These are phyloP conservation scores for Eunapius fragilis DNA, from an alignment of 37 sponge, comb jelly and placozoan genomes.

Conservation along the genomic window DNA sequence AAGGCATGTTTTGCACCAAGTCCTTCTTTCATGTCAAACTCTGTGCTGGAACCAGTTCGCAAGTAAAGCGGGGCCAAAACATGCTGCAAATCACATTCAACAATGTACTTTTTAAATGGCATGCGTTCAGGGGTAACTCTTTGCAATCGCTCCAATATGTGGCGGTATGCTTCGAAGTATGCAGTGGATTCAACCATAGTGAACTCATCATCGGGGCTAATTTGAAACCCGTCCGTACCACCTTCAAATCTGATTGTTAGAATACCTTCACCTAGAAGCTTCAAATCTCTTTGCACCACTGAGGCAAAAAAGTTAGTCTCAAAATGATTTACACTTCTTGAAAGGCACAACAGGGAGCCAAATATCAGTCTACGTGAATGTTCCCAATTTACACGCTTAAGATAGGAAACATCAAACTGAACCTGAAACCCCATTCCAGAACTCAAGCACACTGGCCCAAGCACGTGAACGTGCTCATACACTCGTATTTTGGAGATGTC, in stretches of 20 bases:
- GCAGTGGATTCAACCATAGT: slow-evolving; percentile 81
- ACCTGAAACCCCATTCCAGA: slow-evolving; percentile 67
- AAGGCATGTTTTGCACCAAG: not conserved
- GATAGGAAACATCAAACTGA: slow-evolving; percentile 46
- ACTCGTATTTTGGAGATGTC: slow-evolving; percentile 45
- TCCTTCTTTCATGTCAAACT: slow-evolving; percentile 2
- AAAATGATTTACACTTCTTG: slow-evolving; percentile 65
- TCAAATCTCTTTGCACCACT: slow-evolving; percentile 62
- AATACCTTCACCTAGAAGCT: slow-evolving; percentile 46
- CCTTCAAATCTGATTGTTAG: slow-evolving; percentile 76
- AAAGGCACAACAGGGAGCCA: slow-evolving; percentile 88
- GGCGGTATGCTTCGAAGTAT: slow-evolving; percentile 92
- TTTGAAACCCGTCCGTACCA: slow-evolving; percentile 24
- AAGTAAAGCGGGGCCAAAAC: slow-evolving; percentile 49
- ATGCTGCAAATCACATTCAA: slow-evolving; percentile 18
- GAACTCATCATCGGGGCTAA: slow-evolving; percentile 30
- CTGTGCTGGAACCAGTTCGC: not conserved
- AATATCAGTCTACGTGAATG: slow-evolving; percentile 77
- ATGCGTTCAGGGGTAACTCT: slow-evolving; percentile 8
- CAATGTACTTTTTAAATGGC: slow-evolving; percentile 74
- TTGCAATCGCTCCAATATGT: slow-evolving; percentile 67
- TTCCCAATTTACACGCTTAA: slow-evolving; percentile 77
- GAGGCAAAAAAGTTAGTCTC: slow-evolving; percentile 54
- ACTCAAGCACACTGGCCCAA: slow-evolving; percentile 65
- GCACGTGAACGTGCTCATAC: slow-evolving; percentile 50